These are phyloP conservation scores for Pipra filicauda DNA, from an alignment of 2,113 vertebrate species.

Conservation along the genomic window DNA sequence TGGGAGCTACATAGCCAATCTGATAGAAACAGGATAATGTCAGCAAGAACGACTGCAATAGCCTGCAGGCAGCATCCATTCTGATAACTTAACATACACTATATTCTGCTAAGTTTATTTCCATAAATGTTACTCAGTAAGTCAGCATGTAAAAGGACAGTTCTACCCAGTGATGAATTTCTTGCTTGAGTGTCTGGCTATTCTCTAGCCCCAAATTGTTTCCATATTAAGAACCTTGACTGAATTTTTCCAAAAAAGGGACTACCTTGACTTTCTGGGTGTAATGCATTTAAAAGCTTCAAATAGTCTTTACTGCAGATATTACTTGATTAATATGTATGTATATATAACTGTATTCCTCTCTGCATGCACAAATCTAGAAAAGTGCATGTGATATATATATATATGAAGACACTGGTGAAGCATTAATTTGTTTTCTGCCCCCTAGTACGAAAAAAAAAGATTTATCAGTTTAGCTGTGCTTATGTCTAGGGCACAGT, in stretches of 20 bases:
- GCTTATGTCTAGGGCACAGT: background rate
- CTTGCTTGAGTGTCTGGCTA: background rate
- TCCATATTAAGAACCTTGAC: background rate
- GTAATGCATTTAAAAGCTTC: background rate
- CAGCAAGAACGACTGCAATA: slow-evolving; percentile 41
- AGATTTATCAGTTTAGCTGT: background rate
- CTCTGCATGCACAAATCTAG: background rate
- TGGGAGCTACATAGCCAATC: background rate
- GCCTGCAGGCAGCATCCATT: slow-evolving; percentile 45
- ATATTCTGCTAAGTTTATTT: slow-evolving; percentile 33
- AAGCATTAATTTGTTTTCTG: background rate
- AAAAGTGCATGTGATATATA: background rate
- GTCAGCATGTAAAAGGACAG: background rate
- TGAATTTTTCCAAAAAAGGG: background rate
- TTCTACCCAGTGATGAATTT: background rate
- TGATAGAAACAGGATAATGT: slow-evolving; percentile 49
- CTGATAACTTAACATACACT: slow-evolving; percentile 20
- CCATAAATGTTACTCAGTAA: slow-evolving; percentile 33
- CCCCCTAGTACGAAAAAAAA: background rate
- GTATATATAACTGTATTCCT: background rate
- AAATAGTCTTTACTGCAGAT: background rate
- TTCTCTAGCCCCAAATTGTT: background rate
- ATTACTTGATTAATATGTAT: background rate
- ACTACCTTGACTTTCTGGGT: background rate
- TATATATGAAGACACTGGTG: background rate